Base-by-base conservation (phyloP, 2,888 invertebrate species). In the Arge pagana region DNA sequence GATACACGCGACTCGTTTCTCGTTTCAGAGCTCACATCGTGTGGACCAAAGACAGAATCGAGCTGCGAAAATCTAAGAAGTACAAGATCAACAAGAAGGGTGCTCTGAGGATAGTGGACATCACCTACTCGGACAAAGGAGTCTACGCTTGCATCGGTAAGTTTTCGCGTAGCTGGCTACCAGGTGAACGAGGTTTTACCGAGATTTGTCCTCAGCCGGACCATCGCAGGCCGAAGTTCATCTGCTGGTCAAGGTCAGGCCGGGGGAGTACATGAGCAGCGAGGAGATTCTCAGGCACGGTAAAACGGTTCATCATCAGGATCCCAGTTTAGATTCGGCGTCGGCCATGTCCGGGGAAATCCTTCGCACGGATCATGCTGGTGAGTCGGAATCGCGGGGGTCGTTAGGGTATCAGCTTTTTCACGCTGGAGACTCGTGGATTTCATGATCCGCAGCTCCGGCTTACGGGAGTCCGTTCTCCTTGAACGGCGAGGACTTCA, bases 61-160 rank as follows among this genome's bases (percentile, higher is more conserved):
- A 85, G 45, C 80, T 93, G 54, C 82, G 83, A 19, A 90, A 91
- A 67, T 87, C 88, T 1, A 87, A 88, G 68, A 91, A 93, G 64
- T 88, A 89, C 65, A 92, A 93, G 74, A 90, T 93, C 48, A 93
- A 93, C 8, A 90, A 89, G 68, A 94, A 94, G 82, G 96, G 95
- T 10, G 93, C 93, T 19, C 81, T 96, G 11, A 85, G 93, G 54
- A 91, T 96, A 54, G 84, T 89, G 52, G 88, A 89, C 37, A 85
- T 95, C 4, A 85, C 87, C 0, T 85, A 89, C 61, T 83, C 87
- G 2, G 95, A 95, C 76, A 87, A 88, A 49, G 95, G 94, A 1
- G 80, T 88, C 3, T 96, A 94, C 72, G 89, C 91, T 0, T 96
- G 96, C 70, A 84, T 89, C 42, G 92, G 82, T 81, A 74, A 71